A percentile compares a stretch with the other conserved stretches of the same genome.
Evolutionary conservation across 2,797 vertebrate genomes (phyloP).

Genomic region (Pseudochirops cupreus): DNA sequence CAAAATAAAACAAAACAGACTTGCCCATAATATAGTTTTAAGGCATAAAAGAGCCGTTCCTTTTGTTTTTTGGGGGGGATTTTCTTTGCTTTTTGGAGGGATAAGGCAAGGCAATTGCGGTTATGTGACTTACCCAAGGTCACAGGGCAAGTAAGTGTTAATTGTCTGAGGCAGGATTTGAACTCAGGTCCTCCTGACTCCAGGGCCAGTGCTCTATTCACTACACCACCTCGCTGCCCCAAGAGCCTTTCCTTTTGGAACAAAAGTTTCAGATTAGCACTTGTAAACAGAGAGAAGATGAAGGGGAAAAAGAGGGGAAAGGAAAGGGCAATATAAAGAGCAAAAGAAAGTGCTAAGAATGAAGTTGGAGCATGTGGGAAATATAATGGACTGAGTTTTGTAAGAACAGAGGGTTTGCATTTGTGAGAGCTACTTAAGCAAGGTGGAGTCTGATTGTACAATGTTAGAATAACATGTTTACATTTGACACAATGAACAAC

Average conservation of each 20-base stretch:
- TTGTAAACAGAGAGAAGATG: too few relatives aligned
- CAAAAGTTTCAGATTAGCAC: slow-evolving; percentile 33
- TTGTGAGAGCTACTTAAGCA: background rate
- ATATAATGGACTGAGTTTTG: background rate
- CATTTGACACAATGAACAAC: background rate
- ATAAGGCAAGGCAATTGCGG: too few relatives aligned
- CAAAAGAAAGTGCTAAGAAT: background rate
- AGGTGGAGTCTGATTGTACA: background rate
- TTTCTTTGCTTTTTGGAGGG: too few relatives aligned
- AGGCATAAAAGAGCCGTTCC: background rate
- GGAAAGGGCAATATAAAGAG: background rate
- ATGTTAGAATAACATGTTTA: background rate
- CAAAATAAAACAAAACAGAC: background rate
- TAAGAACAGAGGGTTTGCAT: background rate
- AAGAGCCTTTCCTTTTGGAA: background rate
- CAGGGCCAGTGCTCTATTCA: too few relatives aligned
- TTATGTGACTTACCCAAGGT: too few relatives aligned
- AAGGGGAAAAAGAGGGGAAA: background rate
- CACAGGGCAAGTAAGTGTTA: too few relatives aligned
- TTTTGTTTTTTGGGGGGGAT: background rate
- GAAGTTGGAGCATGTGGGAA: background rate
- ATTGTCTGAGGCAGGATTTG: too few relatives aligned
- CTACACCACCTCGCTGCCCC: too few relatives aligned
- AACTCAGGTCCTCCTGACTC: too few relatives aligned
- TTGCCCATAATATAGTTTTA: background rate